Evolutionary conservation across 1,140 invertebrate genomes (phyloP).

Genomic region (Drosophila littoralis): DNA sequence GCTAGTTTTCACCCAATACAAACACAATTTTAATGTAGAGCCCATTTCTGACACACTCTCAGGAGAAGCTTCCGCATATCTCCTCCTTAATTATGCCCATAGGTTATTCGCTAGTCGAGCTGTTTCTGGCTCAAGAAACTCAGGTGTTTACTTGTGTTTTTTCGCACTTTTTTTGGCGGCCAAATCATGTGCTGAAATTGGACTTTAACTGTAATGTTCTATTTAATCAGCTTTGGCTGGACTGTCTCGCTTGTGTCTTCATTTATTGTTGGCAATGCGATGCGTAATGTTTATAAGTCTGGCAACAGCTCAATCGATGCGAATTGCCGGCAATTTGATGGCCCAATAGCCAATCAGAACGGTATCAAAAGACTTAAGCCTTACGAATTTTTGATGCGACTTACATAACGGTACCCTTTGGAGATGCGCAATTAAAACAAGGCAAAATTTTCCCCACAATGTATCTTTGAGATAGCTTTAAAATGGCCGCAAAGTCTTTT

Average conservation of each 20-base stretch:
- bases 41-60: too few relatives aligned
- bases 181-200: slow-evolving; percentile 8
- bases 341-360: slow-evolving; percentile 31
- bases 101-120: background rate
- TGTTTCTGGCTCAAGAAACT: background rate
- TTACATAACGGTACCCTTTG: slow-evolving; percentile 21
- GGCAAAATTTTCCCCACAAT: slow-evolving; percentile 1
- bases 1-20: too few relatives aligned
- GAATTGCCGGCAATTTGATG: slow-evolving; percentile 10
- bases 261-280: slow-evolving; percentile 19
- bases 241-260: background rate
- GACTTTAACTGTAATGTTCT: slow-evolving; percentile 11
- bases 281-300: slow-evolving; percentile 24
- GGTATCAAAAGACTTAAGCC: slow-evolving; percentile 35
- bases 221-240: slow-evolving; percentile 21
- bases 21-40: too few relatives aligned
- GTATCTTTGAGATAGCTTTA: slow-evolving; percentile 22
- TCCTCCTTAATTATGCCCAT: too few relatives aligned
- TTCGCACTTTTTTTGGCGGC: background rate
- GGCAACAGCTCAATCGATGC: slow-evolving; percentile 35
- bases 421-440: slow-evolving; percentile 40
- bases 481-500: slow-evolving; percentile 10
- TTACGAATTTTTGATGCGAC: slow-evolving; percentile 23
- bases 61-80: too few relatives aligned
- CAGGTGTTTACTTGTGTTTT: too few relatives aligned